A percentile compares a stretch with the other conserved stretches of the same genome.
Evolutionary conservation across 2,113 vertebrate species (phyloP).

Genomic region (Empidonax alnorum): DNA sequence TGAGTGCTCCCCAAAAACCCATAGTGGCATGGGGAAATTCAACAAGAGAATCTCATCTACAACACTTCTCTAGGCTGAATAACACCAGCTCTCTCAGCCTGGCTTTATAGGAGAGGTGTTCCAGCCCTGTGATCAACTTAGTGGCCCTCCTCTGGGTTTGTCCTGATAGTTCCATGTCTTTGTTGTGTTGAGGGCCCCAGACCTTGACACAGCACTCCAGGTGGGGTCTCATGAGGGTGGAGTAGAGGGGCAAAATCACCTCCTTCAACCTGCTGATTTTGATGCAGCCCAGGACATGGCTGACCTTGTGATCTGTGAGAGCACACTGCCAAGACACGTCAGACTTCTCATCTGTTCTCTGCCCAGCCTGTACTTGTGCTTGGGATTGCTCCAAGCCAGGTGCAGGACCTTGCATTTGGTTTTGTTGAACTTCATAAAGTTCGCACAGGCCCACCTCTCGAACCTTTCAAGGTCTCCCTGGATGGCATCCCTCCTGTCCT

Average conservation of each 20-base stretch:
- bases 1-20: neutral
- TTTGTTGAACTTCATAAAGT: neutral
- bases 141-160: neutral
- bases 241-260: neutral
- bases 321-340: neutral
- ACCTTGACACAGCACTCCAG: neutral
- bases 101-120: neutral
- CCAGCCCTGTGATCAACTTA: neutral
- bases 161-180: neutral
- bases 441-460: neutral
- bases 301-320: neutral
- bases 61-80: neutral
- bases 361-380: neutral
- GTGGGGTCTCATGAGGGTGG: neutral
- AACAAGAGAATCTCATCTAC: neutral
- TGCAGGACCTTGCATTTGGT: neutral
- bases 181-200: neutral
- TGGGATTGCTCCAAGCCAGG: neutral
- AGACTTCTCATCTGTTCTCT: neutral
- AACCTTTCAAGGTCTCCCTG: neutral
- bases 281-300: neutral
- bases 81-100: neutral
- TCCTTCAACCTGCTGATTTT: neutral
- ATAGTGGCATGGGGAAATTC: neutral
- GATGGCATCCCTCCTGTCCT: neutral